Evolutionary conservation across 2,888 invertebrate genomes (phyloP), one percentile per base, ranked within the genome.

Genomic region (Hypena proboscidalis): DNA sequence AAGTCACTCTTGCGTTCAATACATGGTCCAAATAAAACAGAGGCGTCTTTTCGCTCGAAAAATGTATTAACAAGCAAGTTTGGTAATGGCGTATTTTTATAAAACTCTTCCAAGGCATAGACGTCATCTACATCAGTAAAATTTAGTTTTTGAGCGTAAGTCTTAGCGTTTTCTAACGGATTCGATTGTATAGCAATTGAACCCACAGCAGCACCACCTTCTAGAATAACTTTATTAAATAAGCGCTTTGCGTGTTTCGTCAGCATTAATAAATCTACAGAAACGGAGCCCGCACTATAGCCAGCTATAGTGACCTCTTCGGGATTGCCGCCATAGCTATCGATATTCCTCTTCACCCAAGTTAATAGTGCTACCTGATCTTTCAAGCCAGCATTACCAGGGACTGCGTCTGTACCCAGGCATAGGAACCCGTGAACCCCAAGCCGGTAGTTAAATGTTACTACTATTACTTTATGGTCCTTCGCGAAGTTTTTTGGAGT

Each of bases 341-440:
- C 70, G 4, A 80, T 79, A 31, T 80, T 77, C 6, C 61, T 58
- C 1, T 70, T 54, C 0, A 80, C 77, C 80, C 80, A 80, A 0
- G 57, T 58, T 2, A 80, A 43, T 2, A 70, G 44, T 0, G 72
- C 71, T 4, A 79, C 64, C 53, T 76, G 75, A 33, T 80, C 79
- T 29, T 77, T 79, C 51, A 79, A 46, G 0, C 76, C 79, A 2
- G 77, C 80, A 15, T 79, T 80, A 1, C 79, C 79, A 0, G 79
- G 77, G 2, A 40, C 53, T 6, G 56, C 59, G 2, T 64, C 31
- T 0, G 75, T 70, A 1, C 77, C 74, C 4, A 75, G 37, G 35
- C 75, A 75, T 3, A 77, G 33, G 30, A 74, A 74, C 0, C 76
- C 76, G 13, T 58, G 62, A 6, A 54, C 42, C 7, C 76, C 73